Evolutionary conservation across 2,113 vertebrate genomes (phyloP), one percentile per base, ranked within the genome.

Genomic region (Boleophthalmus pectinirostris): DNA sequence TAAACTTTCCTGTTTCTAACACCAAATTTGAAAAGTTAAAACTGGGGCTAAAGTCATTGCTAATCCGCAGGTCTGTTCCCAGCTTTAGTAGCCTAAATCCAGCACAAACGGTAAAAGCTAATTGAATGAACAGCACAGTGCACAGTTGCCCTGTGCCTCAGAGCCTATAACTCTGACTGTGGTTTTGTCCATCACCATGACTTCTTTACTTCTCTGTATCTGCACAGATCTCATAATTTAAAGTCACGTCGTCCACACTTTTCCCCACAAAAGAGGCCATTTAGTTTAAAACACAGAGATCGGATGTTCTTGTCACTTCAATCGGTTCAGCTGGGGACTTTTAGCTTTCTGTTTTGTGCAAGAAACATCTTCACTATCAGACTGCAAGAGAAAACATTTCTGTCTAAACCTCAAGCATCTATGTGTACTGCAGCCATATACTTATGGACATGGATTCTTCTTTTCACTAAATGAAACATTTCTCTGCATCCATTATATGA

Each of bases 341-440:
- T 77, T 77, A 75, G 66, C 79, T 79, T 81, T 72, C 82, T 81
- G 66, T 87, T 85, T 79, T 76, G 71, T 82, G 84, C 76, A 78
- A 60, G 67, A 80, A 74, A 68, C 85, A 77, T 82, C 81, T 87
- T 84, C 66, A 72, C 72, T 80, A 75, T 78, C 72, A 64, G 66
- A 3, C 69, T 77, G 25, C 20, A 15, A 69, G 73, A 73, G 80
- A 82, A 69, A 87, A 87, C 73, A 81, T 85, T 88, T 84, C 46
- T 82, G 80, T 81, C 77, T 81, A 76, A 83, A 79, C 68, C 68
- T 69, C 78, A 69, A 33, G 75, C 73, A 49, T 12, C 23, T 58
- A 6, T 14, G 56, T 56, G 10, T 23, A 10, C 21, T 13, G 20
- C 54, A 24, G n/a, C 13, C 54, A 56, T 49, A 15, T 3, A n/a